phyloP scores from a whole-genome alignment of 2,888 invertebrate species.

The Drosophila aldrichi region DNA sequence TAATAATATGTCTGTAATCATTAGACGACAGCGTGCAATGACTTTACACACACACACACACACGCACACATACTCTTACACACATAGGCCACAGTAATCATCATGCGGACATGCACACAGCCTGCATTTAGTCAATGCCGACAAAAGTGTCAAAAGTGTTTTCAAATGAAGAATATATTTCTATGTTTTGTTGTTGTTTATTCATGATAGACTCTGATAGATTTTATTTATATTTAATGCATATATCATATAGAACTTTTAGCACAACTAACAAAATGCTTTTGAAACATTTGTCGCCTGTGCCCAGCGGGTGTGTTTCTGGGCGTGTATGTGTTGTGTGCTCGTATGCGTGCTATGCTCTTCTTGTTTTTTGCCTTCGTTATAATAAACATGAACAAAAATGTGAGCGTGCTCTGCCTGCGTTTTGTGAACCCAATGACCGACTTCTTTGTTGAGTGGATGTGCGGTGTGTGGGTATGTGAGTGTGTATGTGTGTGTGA shows the following conservation, averaged over 20 bases:
- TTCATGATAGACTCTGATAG: no score
- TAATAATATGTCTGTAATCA: constrained; percentile 69
- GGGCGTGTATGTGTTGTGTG: constrained; percentile 27
- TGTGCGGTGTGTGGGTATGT: constrained; percentile 1
- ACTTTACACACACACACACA: constrained; percentile 41
- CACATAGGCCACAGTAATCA: constrained; percentile 34
- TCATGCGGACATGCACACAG: constrained; percentile 22
- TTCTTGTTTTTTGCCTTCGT: constrained; percentile 19
- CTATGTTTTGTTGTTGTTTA: no score
- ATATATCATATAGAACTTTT: no score
- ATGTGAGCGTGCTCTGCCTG: constrained; percentile 50
- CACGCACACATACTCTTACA: constrained; percentile 16
- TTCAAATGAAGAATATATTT: neutral
- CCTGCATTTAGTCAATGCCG: constrained; percentile 1
- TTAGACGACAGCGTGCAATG: constrained; percentile 68
- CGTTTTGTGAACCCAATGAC: constrained; percentile 67
- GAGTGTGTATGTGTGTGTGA: neutral
- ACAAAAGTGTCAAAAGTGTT: constrained; percentile 31
- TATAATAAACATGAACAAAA: constrained; percentile 60
- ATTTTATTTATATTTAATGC: no score
- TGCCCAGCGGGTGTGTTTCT: constrained; percentile 8
- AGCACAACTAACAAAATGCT: neutral
- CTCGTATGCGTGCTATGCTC: constrained; percentile 34
- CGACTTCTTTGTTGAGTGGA: constrained; percentile 62
- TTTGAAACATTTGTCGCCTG: constrained; percentile 38